Conservation (phyloP, 2,888 invertebrate genomes). For the Lasiommata megera region DNA sequence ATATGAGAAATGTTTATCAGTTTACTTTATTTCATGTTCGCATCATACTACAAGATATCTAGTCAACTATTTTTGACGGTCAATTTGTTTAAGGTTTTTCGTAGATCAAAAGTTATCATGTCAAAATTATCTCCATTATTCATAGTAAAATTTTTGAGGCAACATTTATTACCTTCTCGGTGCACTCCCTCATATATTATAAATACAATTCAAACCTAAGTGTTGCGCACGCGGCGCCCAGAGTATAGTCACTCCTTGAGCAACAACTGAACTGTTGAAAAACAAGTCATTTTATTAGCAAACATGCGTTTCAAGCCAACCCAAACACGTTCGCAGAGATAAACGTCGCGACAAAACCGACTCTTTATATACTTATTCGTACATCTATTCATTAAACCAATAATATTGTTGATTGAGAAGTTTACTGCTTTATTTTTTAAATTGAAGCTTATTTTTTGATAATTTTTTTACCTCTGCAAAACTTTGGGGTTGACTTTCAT, state of each 20-base stretch:
- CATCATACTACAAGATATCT: too few relatives aligned
- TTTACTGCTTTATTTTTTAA: too few relatives aligned
- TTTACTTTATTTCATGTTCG: background rate
- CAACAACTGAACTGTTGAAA: conserved; percentile 81
- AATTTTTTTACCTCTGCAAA: conserved; percentile 54
- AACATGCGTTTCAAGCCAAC: conserved; percentile 76
- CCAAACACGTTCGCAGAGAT: conserved; percentile 65
- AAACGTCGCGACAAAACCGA: conserved; percentile 27
- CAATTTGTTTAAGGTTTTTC: too few relatives aligned
- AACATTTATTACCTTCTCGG: conserved; percentile 75
- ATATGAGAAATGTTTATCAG: background rate
- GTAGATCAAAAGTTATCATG: background rate
- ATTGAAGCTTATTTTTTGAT: background rate
- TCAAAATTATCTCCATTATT: conserved; percentile 56
- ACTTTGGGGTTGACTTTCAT: conserved; percentile 70
- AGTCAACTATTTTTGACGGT: too few relatives aligned
- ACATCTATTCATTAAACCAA: too few relatives aligned
- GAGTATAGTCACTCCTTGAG: conserved; percentile 80
- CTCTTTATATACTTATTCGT: background rate
- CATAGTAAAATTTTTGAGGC: conserved; percentile 67
- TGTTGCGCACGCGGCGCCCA: conserved; percentile 79
- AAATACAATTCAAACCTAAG: conserved; percentile 81
- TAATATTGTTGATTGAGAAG: too few relatives aligned
- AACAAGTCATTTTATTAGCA: conserved; percentile 80
- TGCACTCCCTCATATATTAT: conserved; percentile 77